A percentile compares a stretch with the other conserved stretches of the same genome.
phyloP scores from a whole-genome alignment of 2,888 invertebrate genomes.

The Caradrina kadenii region DNA sequence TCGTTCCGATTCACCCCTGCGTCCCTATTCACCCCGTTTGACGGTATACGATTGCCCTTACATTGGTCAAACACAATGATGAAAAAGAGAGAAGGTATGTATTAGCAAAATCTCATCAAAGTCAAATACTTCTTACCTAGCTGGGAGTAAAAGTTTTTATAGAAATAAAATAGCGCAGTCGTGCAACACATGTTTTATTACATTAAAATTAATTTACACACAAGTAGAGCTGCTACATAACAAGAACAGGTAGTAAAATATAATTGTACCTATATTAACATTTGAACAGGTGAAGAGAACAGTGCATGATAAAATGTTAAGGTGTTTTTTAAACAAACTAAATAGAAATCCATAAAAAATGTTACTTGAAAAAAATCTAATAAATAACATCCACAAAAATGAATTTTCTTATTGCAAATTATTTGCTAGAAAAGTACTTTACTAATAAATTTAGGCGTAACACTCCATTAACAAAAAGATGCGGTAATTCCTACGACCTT shows the following conservation, averaged over 20 bases:
- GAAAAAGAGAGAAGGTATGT: neutral
- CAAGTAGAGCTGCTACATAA: constrained; percentile 54
- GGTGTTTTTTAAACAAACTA: constrained; percentile 6
- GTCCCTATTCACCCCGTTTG: too few species aligned
- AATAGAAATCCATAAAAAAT: neutral
- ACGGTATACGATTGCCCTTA: neutral
- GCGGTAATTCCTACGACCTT: constrained; percentile 35
- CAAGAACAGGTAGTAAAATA: constrained; percentile 25
- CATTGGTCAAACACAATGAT: too few species aligned
- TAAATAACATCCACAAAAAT: constrained; percentile 27
- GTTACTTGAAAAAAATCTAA: neutral
- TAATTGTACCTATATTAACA: constrained; percentile 19
- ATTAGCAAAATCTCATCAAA: neutral
- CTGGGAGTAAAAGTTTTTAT: neutral
- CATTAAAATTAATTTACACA: constrained; percentile 42
- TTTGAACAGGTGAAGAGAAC: constrained; percentile 7
- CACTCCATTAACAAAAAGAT: constrained; percentile 19
- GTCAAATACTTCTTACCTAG: neutral
- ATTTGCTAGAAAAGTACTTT: constrained; percentile 14
- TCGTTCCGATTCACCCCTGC: too few species aligned
- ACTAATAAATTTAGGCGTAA: constrained; percentile 30
- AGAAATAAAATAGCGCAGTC: constrained; percentile 20
- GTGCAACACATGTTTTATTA: constrained; percentile 53
- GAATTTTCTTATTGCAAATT: constrained; percentile 28
- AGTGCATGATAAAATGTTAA: constrained; percentile 22